These are phyloP conservation scores for Himalopsyche tibetana DNA, from an alignment of 2,888 invertebrate genomes.

Conservation along the genomic window DNA sequence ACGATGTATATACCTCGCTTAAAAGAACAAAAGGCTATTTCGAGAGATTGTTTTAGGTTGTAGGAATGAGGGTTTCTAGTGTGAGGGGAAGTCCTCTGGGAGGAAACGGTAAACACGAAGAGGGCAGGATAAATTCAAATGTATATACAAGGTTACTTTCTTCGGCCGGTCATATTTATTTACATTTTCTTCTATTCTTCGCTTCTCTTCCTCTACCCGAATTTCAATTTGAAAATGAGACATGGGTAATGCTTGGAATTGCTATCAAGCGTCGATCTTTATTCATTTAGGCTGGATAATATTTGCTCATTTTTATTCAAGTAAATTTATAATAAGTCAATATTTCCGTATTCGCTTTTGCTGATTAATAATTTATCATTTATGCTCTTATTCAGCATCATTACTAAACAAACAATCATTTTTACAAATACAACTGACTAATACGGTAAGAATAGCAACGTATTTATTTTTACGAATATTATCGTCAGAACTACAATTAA, in stretches of 20 bases:
- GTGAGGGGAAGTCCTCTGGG: slow-evolving; percentile 21
- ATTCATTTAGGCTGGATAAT: too few relatives aligned
- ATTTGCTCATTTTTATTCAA: too few relatives aligned
- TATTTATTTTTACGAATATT: too few relatives aligned
- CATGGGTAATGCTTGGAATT: background rate
- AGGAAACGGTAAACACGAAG: slow-evolving; percentile 55
- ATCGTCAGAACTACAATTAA: too few relatives aligned
- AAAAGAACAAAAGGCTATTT: slow-evolving; percentile 43
- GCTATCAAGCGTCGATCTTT: too few relatives aligned
- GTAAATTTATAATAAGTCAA: too few relatives aligned
- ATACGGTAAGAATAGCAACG: too few relatives aligned
- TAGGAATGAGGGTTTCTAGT: background rate
- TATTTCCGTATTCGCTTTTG: too few relatives aligned
- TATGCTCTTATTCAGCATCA: too few relatives aligned
- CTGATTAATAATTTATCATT: too few relatives aligned
- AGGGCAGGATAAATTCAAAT: slow-evolving; percentile 60
- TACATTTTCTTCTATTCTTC: slow-evolving; percentile 53
- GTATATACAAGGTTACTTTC: slow-evolving; percentile 52
- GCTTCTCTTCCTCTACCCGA: slow-evolving; percentile 2
- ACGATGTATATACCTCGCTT: slow-evolving; percentile 34
- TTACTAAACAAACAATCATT: too few relatives aligned
- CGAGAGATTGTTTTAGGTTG: slow-evolving; percentile 38
- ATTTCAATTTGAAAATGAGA: slow-evolving; percentile 40
- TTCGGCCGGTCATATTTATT: slow-evolving; percentile 57
- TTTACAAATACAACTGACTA: too few relatives aligned